Evolutionary conservation across 2,888 invertebrate species (phyloP).

Genomic region (Apotomis betuletana): DNA sequence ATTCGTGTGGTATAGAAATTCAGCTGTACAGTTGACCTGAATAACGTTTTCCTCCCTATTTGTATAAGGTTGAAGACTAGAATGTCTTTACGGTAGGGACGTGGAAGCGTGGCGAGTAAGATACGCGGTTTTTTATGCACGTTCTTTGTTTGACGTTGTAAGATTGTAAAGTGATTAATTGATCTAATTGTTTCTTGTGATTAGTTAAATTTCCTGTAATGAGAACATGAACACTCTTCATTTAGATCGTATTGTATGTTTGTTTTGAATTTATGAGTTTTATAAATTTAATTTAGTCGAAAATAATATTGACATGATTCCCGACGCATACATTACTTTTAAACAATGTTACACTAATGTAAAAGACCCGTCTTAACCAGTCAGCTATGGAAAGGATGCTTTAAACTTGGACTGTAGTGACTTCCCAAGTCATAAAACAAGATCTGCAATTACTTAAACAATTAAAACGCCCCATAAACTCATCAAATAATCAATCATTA

Average conservation of each 20-base stretch:
- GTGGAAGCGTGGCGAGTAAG: background rate
- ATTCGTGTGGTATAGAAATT: conserved; percentile 50
- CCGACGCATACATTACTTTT: no score
- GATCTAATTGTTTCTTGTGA: conserved; percentile 9
- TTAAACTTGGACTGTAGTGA: background rate
- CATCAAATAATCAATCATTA: conserved; percentile 33
- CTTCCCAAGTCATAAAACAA: background rate
- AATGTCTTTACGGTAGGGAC: background rate
- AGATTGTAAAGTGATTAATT: conserved; percentile 11
- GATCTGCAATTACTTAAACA: background rate
- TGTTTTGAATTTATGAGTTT: no score
- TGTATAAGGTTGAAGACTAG: background rate
- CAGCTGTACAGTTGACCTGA: conserved; percentile 46
- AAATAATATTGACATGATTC: no score
- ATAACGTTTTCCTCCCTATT: background rate
- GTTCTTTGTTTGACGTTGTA: conserved; percentile 16
- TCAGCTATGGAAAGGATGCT: no score
- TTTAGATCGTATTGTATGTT: no score
- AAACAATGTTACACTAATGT: no score
- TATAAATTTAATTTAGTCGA: no score
- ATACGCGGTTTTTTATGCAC: conserved; percentile 11
- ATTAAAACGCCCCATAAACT: conserved; percentile 18
- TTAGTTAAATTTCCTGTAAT: background rate
- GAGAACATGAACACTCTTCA: no score
- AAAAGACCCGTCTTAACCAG: no score